Evolutionary conservation across 2,888 invertebrate genomes (phyloP).

Genomic region (Cyrtodaria siliqua): DNA sequence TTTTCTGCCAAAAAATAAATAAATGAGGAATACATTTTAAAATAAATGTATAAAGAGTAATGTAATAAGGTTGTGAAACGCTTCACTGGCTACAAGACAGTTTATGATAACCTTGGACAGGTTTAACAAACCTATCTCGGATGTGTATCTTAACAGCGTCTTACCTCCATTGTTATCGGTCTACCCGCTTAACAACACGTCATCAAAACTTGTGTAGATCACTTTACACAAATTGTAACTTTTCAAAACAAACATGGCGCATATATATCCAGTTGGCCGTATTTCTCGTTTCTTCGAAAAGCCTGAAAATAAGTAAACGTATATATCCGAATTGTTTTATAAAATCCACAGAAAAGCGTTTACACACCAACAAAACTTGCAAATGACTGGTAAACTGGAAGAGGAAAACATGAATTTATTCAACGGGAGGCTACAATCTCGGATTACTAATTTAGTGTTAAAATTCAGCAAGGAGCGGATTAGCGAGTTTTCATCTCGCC

Average conservation of each 20-base stretch:
- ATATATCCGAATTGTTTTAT: constrained; percentile 4
- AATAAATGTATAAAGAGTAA: too few species aligned
- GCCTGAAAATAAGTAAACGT: constrained; percentile 7
- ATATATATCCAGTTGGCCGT: background rate
- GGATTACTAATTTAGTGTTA: constrained; percentile 75
- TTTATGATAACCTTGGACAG: too few species aligned
- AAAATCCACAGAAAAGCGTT: constrained; percentile 11
- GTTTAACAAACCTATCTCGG: too few species aligned
- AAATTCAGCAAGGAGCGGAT: constrained; percentile 74
- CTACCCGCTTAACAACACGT: background rate
- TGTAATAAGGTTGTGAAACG: too few species aligned
- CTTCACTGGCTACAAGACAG: too few species aligned
- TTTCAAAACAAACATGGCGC: too few species aligned
- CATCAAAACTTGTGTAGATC: background rate
- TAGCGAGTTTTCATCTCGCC: constrained; percentile 72
- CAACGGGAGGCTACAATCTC: constrained; percentile 63
- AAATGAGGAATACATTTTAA: too few species aligned
- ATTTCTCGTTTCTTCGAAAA: too few species aligned
- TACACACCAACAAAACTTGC: constrained; percentile 50
- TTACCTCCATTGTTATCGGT: background rate
- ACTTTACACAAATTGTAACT: too few species aligned
- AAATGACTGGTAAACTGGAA: constrained; percentile 63
- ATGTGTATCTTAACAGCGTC: too few species aligned
- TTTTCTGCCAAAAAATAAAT: too few species aligned
- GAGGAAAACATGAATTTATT: constrained; percentile 69